These are phyloP conservation scores for Stegodyphus mimosarum DNA, from an alignment of 1,140 invertebrate genomes.

Conservation along the genomic window DNA sequence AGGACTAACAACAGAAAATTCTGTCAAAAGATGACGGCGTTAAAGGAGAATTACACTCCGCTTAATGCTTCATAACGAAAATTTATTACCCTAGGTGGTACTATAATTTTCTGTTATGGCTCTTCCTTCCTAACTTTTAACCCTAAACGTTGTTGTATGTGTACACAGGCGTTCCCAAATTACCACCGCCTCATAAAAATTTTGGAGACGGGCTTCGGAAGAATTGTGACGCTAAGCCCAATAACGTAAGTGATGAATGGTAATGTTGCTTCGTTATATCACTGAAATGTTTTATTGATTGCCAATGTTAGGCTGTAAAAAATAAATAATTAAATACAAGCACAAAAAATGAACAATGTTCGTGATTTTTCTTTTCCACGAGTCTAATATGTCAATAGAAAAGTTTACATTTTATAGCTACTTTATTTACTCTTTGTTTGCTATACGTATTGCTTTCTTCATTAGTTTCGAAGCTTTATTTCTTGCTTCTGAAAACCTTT, in stretches of 20 bases:
- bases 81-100: slow-evolving; percentile 54
- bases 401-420: too few species aligned
- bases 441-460: too few species aligned
- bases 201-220: slow-evolving; percentile 16
- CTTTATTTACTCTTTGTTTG: too few species aligned
- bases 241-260: slow-evolving; percentile 52
- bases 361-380: too few species aligned
- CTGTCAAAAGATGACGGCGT: slow-evolving; percentile 56
- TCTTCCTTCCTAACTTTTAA: slow-evolving; percentile 47
- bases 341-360: too few species aligned
- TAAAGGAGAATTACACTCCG: slow-evolving; percentile 55
- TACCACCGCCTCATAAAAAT: slow-evolving; percentile 46
- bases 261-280: slow-evolving; percentile 24
- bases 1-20: slow-evolving; percentile 41
- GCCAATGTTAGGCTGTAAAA: neutral
- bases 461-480: too few species aligned
- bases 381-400: too few species aligned
- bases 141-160: slow-evolving; percentile 54
- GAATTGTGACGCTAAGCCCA: slow-evolving; percentile 54
- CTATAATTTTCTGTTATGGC: slow-evolving; percentile 57
- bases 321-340: too few species aligned
- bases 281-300: slow-evolving; percentile 35
- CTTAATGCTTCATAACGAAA: slow-evolving; percentile 60
- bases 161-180: slow-evolving; percentile 47
- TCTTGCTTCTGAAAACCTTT: too few species aligned